Evolutionary conservation across 2,797 vertebrate species (phyloP).

Genomic region (Iguana delicatissima): DNA sequence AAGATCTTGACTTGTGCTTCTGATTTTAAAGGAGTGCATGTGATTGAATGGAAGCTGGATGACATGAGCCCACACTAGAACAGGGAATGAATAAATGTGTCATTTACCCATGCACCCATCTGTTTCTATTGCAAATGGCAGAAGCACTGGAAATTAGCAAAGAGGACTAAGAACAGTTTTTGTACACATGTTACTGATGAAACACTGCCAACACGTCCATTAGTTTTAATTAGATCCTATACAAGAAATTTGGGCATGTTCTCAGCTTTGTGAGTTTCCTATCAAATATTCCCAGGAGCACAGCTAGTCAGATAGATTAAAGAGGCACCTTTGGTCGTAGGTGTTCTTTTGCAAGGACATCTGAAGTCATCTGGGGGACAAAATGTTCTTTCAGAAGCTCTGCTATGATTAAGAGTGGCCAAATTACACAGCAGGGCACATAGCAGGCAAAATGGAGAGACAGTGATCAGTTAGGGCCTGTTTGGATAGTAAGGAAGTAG

Average conservation of each 20-base stretch:
- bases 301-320: neutral
- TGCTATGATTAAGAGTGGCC: neutral
- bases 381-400: neutral
- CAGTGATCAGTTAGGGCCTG: neutral
- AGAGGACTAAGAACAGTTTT: neutral
- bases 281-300: neutral
- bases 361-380: neutral
- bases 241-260: neutral
- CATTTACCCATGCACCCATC: rapidly evolving
- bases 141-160: neutral
- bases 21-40: slow-evolving; percentile 62
- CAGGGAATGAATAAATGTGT: slow-evolving; percentile 42
- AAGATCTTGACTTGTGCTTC: slow-evolving; percentile 52
- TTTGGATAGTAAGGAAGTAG: neutral
- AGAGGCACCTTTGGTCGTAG: neutral
- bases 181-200: neutral
- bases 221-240: neutral
- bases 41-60: slow-evolving; percentile 51
- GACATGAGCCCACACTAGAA: slow-evolving; percentile 44
- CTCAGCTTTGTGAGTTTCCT: neutral
- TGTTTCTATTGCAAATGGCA: slow-evolving; percentile 6
- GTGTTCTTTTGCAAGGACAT: neutral
- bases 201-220: neutral
- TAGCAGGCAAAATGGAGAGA: neutral
- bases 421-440: neutral